Evolutionary conservation across 2,888 invertebrate species (phyloP).

Genomic region (Xylophagus ater): DNA sequence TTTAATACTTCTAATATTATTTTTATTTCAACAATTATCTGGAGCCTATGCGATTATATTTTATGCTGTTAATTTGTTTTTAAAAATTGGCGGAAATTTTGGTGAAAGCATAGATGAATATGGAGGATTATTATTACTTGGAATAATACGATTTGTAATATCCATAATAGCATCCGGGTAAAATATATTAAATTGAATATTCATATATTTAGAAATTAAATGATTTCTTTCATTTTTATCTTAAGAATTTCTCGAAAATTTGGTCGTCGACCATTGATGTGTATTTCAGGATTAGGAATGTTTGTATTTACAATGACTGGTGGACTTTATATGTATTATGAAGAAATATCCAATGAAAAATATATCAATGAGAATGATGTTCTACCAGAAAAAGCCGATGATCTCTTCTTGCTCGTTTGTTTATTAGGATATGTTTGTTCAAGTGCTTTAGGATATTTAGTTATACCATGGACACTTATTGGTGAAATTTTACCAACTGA

Average conservation of each 20-base stretch:
- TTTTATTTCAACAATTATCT: constrained; percentile 46
- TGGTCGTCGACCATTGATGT: constrained; percentile 42
- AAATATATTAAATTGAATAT: background rate
- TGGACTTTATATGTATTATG: constrained; percentile 16
- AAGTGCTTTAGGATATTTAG: constrained; percentile 44
- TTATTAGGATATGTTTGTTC: constrained; percentile 43
- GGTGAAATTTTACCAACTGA: constrained; percentile 24
- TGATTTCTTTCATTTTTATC: background rate
- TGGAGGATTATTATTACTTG: constrained; percentile 20
- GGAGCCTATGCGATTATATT: constrained; percentile 48
- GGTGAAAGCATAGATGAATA: constrained; percentile 20
- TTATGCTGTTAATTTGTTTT: constrained; percentile 30
- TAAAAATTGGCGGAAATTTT: constrained; percentile 20
- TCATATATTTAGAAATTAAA: constrained; percentile 2
- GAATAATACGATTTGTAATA: constrained; percentile 39
- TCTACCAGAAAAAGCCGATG: constrained; percentile 9
- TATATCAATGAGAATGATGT: constrained; percentile 6
- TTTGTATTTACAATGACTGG: constrained; percentile 29
- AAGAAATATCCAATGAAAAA: constrained; percentile 9
- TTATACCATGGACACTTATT: constrained; percentile 49
- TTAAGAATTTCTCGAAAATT: constrained; percentile 36
- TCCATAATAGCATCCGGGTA: constrained; percentile 40
- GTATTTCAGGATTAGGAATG: constrained; percentile 46
- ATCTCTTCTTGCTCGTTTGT: constrained; percentile 39
- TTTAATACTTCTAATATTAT: constrained; percentile 39